Evolutionary conservation across 2,113 vertebrate species (phyloP), one percentile per base, ranked within the genome.

Genomic region (Rattus rattus): DNA sequence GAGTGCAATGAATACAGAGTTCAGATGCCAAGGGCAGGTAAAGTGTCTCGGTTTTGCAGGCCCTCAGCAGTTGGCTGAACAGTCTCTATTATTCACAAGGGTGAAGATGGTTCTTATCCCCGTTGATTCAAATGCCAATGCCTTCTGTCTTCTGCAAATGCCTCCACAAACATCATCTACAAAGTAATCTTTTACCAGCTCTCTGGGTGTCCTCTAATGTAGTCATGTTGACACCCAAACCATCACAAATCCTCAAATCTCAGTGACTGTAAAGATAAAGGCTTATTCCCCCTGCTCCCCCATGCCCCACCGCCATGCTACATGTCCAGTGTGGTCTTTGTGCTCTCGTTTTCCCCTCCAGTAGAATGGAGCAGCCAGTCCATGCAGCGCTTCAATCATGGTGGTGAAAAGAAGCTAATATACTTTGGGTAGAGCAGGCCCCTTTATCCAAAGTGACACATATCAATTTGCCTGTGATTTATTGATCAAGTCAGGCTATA

Each of bases 191-290:
- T 84, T 89, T 70, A 39, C 26, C 24, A 70, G 61, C 49, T 90
- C 7, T 61, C 33, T 30, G 13, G 22, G 19, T 88, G 33, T 75
- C 22, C 26, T 28, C 36, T 49, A 76, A 75, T 75, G 19, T 5
- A 87, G n/a, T 59, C 20, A 59, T 75, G 49, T 7, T 16, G 33
- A 92, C 33, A 56, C 19, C 14, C 33, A 81, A 91, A 54, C 30
- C 72, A 49, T 69, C 56, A 80, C 59, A 80, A 30, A 52, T 79
- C 39, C 56, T 36, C 12, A 96, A 72, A 88, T 92, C 75, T 75
- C 80, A 92, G 65, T 63, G 59, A 75, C 16, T 91, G 76, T 20
- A 49, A 72, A 81, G 87, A 17, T 20, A 83, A 96, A 92, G 24
- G n/a, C 10, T 88, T 63, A 33, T 96, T 75, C 39, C 79, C 7